Conservation (phyloP, 2,888 invertebrate genomes). For the Luffia ferchaultella region DNA sequence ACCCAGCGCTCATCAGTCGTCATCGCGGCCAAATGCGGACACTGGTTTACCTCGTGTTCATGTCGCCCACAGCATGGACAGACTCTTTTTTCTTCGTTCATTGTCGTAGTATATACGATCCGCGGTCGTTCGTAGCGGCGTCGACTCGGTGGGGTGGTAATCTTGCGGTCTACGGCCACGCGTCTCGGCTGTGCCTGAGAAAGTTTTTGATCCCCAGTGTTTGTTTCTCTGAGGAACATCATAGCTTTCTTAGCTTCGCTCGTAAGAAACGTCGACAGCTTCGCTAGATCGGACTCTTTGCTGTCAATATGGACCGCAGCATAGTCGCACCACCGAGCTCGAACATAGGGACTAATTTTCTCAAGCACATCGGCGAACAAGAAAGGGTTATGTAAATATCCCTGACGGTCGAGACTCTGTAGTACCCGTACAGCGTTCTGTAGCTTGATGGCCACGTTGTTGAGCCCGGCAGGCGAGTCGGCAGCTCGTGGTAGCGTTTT, state of each 20-base stretch:
- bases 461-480: slow-evolving; percentile 11
- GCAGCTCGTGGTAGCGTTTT: slow-evolving; percentile 12
- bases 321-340: neutral
- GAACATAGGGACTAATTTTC: slow-evolving; percentile 1
- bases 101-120: neutral
- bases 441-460: slow-evolving; percentile 11
- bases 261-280: neutral
- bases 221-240: neutral
- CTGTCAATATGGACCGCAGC: too few relatives aligned
- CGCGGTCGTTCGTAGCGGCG: neutral
- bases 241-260: neutral
- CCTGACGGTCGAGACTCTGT: neutral
- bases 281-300: neutral
- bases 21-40: neutral
- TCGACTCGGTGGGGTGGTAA: neutral
- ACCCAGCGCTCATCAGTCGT: slow-evolving; percentile 2
- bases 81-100: neutral
- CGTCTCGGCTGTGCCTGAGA: neutral
- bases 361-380: neutral
- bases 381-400: slow-evolving; percentile 3
- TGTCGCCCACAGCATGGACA: neutral
- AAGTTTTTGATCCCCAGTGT: neutral
- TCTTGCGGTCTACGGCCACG: neutral
- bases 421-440: slow-evolving; percentile 1
- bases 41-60: neutral